Conservation (phyloP, 2,113 vertebrate species). For the Corythornis vintsioides region DNA sequence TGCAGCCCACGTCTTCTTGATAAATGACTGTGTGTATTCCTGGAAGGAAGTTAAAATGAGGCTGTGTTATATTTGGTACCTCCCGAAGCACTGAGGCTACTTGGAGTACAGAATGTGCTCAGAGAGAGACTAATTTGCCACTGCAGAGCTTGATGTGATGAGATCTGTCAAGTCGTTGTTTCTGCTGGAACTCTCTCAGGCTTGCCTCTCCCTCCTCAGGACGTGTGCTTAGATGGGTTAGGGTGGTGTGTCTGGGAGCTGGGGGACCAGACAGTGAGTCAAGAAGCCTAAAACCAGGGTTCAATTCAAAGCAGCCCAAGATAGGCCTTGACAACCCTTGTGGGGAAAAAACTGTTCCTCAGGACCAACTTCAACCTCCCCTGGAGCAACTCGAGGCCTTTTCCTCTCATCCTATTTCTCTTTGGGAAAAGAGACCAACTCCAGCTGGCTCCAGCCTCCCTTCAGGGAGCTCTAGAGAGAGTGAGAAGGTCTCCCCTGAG, state of each 20-base stretch:
- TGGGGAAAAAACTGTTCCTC: no score
- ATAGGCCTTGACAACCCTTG: no score
- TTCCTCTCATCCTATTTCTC: no score
- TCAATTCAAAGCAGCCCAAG: not conserved
- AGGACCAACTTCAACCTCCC: no score
- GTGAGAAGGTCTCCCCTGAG: no score
- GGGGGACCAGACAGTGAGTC: not conserved
- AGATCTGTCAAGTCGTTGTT: constrained; percentile 5
- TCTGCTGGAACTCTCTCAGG: not conserved
- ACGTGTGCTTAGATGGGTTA: not conserved
- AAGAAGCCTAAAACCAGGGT: not conserved
- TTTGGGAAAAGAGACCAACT: no score
- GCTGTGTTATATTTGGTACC: constrained; percentile 56
- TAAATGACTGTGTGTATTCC: constrained; percentile 39
- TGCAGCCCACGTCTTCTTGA: constrained; percentile 47
- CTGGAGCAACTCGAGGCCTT: no score
- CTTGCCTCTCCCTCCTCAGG: not conserved
- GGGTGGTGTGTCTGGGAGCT: not conserved
- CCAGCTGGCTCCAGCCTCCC: no score
- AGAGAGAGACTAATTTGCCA: constrained; percentile 13
- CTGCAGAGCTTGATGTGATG: constrained; percentile 10
- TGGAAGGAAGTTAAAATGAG: constrained; percentile 46
- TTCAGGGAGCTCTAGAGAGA: no score
- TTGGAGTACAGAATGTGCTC: constrained; percentile 49
- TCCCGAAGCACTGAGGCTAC: constrained; percentile 32